A percentile compares a stretch with the other conserved stretches of the same genome.
These are phyloP conservation scores for Actinia equina DNA, from an alignment of 64 coral and sea anemone species.

Conservation along the genomic window DNA sequence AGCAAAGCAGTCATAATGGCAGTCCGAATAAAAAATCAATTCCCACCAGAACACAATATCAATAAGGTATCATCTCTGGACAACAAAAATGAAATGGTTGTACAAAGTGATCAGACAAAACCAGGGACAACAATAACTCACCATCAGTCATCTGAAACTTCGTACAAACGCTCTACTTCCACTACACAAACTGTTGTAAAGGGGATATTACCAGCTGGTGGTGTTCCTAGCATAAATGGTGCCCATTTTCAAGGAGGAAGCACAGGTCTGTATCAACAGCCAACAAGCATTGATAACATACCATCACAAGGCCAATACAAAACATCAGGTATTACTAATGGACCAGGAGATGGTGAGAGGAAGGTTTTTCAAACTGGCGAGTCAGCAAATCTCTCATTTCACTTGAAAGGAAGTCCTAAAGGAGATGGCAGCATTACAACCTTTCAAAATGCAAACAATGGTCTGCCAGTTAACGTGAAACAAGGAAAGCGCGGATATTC, in stretches of 20 bases:
- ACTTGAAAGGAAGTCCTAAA: neutral
- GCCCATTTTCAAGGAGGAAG: neutral
- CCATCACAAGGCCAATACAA: neutral
- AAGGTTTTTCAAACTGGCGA: neutral
- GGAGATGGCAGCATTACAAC: neutral
- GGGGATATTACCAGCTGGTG: neutral
- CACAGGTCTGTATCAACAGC: neutral
- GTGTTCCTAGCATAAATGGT: neutral
- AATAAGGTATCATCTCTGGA: neutral
- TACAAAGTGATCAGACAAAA: neutral
- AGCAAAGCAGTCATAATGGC: neutral
- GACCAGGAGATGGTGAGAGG: neutral
- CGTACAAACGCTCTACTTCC: neutral
- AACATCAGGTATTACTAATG: neutral
- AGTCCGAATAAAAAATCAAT: neutral
- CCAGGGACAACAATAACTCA: neutral
- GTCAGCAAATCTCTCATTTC: neutral
- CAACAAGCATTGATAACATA: neutral
- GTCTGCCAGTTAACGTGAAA: neutral
- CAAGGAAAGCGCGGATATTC: neutral
- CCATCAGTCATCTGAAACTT: slow-evolving; percentile 12
- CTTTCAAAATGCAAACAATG: neutral
- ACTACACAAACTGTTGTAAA: slow-evolving; percentile 9
- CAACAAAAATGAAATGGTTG: neutral
- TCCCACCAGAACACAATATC: neutral